Evolutionary conservation across 1,140 invertebrate genomes (phyloP), one percentile per base, ranked within the genome.

Genomic region (Ladona fulva): DNA sequence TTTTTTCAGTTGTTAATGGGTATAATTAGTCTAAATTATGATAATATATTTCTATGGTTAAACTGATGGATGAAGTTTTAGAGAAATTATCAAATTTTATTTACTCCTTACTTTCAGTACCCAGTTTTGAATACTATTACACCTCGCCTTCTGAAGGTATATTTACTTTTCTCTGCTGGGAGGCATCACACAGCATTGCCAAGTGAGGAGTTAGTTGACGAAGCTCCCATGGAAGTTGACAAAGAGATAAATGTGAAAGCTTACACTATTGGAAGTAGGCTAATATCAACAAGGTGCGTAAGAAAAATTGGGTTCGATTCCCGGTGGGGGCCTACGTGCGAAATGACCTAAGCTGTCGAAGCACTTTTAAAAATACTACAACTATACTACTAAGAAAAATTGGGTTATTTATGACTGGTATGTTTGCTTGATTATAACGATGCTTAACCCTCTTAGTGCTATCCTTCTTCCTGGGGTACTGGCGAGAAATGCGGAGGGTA

Each of bases 111-210:
- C n/a, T 82, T 81, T 8, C 83, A 91, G 80, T 96, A 93, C 87
- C 91, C 95, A 11, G 81, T 87, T 74, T 85, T 98, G 66, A 85
- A 87, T n/a, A 92, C 92, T 0, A 90, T 97, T 10, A 89, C 91
- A 25, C 87, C 90, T 74, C 90, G 90, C 82, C 92, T 98, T 80
- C 88, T 97, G 19, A 90, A 94, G 82, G 93, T 96, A 0, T 98
- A 95, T 84, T 88, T 93, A 78, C 86, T 94, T 81, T 92, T 96
- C 85, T 93, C 92, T 66, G 87, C 89, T 75, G 92, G 91, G 22
- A 88, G 89, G 81, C 90, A 93, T 81, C 85, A 25, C 24, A 75
- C 37, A 5, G 19, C 74, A 5, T 24, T 75, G 3, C 24, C 14
- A 6, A 12, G 12, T 66, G 52, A 66, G 22, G 77, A 25, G 42